These are phyloP conservation scores for Ochotona princeps DNA, from an alignment of 2,113 vertebrate genomes.

Conservation along the genomic window DNA sequence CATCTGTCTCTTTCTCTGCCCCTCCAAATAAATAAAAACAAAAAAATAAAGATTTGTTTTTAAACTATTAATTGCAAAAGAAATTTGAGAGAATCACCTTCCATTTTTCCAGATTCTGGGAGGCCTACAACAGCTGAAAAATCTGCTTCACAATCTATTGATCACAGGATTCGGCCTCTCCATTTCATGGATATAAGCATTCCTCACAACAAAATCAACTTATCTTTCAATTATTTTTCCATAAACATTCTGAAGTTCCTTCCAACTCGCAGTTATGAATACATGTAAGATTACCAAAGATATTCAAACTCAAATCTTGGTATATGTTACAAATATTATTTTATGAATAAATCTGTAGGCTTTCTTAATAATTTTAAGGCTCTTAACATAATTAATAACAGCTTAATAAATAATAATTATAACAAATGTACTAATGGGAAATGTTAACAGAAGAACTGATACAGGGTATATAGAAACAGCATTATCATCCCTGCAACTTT, in stretches of 20 bases:
- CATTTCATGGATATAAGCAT: not conserved
- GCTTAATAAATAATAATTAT: not conserved
- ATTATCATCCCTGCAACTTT: not conserved
- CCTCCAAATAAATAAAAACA: too few relatives aligned
- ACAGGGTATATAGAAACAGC: not conserved
- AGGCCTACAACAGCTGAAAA: not conserved
- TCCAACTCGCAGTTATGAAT: not conserved
- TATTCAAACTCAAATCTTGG: not conserved
- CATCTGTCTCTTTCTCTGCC: too few relatives aligned
- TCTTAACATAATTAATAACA: slow-evolving; percentile 19
- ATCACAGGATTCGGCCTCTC: not conserved
- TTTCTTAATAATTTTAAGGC: not conserved
- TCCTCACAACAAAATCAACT: too few relatives aligned
- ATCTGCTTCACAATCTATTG: not conserved
- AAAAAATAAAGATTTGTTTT: too few relatives aligned
- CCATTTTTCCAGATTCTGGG: not conserved
- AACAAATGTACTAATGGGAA: not conserved
- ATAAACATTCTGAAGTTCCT: too few relatives aligned
- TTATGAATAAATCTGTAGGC: not conserved
- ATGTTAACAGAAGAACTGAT: not conserved
- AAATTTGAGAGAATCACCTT: not conserved
- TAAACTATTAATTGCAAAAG: too few relatives aligned
- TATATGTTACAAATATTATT: not conserved
- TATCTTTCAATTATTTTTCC: too few relatives aligned
- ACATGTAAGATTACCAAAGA: not conserved